Conservation (phyloP, 1,140 invertebrate species). For the Pemphigus obesinymphae region DNA sequence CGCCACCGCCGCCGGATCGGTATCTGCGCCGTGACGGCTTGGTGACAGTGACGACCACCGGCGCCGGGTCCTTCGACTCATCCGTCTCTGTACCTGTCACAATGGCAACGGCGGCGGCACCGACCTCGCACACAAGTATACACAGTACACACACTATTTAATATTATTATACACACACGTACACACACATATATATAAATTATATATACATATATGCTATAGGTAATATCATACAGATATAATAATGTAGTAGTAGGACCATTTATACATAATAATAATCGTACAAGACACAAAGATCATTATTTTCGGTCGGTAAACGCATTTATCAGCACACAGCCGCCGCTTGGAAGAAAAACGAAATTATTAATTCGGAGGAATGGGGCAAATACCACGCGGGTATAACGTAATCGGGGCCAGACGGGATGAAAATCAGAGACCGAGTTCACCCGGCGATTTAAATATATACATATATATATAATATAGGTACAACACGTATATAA, state of each 20-base stretch:
- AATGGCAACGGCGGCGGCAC: background rate
- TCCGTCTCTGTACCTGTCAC: conserved; percentile 36
- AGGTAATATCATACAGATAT: background rate
- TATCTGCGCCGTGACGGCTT: conserved; percentile 15
- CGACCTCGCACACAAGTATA: background rate
- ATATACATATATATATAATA: too few species aligned
- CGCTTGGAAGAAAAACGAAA: background rate
- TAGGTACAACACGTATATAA: too few species aligned
- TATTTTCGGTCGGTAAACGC: background rate
- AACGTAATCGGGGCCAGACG: background rate
- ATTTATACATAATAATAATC: background rate
- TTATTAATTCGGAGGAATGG: background rate
- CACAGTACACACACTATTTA: background rate
- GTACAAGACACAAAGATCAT: background rate
- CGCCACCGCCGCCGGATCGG: background rate
- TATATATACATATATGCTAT: background rate
- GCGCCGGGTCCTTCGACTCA: conserved; percentile 21
- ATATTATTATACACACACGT: background rate
- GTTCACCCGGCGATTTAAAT: background rate
- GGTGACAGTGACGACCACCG: conserved; percentile 40
- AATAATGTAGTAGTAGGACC: too few species aligned
- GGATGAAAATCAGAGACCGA: background rate
- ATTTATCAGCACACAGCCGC: background rate
- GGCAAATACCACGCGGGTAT: background rate
- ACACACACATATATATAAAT: background rate